phyloP scores from a whole-genome alignment of 2,797 vertebrate genomes.

The Tolypeutes matacus region DNA sequence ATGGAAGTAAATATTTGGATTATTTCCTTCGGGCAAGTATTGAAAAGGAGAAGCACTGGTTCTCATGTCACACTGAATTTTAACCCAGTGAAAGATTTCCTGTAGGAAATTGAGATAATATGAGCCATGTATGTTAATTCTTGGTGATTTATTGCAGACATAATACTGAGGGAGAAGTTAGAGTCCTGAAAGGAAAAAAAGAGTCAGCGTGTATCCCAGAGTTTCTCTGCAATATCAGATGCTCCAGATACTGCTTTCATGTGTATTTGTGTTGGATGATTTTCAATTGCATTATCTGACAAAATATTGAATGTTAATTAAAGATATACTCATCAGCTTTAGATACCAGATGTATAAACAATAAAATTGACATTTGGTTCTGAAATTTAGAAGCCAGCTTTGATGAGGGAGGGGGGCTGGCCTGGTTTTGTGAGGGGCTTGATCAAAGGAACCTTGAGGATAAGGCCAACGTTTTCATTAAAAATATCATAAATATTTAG shows the following conservation, averaged over 20 bases:
- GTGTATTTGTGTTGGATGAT: not conserved
- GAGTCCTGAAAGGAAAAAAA: slow-evolving; percentile 51
- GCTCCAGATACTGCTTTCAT: not conserved
- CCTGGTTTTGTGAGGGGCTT: not conserved
- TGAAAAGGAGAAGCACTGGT: slow-evolving; percentile 45
- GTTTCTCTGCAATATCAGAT: slow-evolving; percentile 27
- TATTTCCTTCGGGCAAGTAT: slow-evolving; percentile 41
- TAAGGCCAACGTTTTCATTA: not conserved
- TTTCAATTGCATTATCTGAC: slow-evolving; percentile 13
- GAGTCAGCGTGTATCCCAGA: not conserved
- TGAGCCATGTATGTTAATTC: slow-evolving; percentile 54
- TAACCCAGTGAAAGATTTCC: slow-evolving; percentile 49
- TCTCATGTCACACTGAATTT: slow-evolving; percentile 29
- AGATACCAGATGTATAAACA: not conserved
- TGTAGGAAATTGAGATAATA: slow-evolving; percentile 55
- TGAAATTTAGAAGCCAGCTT: slow-evolving; percentile 12
- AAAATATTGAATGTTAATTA: slow-evolving; percentile 21
- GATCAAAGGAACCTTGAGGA: not conserved
- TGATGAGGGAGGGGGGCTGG: not conserved
- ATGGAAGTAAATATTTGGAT: slow-evolving; percentile 52
- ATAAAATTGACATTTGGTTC: slow-evolving; percentile 28
- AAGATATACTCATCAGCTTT: not conserved
- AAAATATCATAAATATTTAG: not conserved
- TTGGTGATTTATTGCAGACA: slow-evolving; percentile 70
- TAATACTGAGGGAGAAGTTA: slow-evolving; percentile 50